phyloP scores from a whole-genome alignment of 2,797 vertebrate species.

The Bryconaethiops microstoma region DNA sequence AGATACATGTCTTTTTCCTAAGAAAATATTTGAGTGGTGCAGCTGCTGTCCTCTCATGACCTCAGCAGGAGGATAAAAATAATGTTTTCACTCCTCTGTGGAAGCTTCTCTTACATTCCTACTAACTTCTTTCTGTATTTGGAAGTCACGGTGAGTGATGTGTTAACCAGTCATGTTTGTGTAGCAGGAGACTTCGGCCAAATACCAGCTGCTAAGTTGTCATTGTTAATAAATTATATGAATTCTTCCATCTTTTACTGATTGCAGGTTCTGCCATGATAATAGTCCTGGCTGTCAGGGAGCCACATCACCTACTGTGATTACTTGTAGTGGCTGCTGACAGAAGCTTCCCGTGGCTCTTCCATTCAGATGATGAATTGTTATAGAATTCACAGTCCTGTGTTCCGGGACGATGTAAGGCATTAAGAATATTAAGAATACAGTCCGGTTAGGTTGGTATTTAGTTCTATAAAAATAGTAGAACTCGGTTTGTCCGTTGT shows the following conservation, averaged over 20 bases:
- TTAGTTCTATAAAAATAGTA: neutral
- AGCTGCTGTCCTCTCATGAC: neutral
- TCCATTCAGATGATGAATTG: neutral
- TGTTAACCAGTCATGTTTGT: neutral
- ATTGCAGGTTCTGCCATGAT: slow-evolving; percentile 11
- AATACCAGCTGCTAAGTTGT: neutral
- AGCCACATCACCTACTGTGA: slow-evolving; percentile 12
- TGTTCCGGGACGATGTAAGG: neutral
- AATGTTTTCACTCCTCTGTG: neutral
- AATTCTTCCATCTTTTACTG: neutral
- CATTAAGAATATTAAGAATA: neutral
- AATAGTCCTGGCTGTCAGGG: slow-evolving; percentile 27
- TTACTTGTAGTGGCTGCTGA: slow-evolving; percentile 2
- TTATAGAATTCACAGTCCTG: neutral
- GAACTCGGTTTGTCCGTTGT: too few relatives aligned
- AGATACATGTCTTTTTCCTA: neutral
- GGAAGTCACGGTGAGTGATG: neutral
- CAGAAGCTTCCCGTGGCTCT: neutral
- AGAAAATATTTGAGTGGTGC: neutral
- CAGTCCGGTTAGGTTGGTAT: neutral
- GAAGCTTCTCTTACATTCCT: neutral
- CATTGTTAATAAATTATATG: neutral
- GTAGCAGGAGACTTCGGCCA: neutral
- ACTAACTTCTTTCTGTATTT: neutral
- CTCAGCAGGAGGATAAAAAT: neutral